These are phyloP conservation scores for Sturnira hondurensis DNA, from an alignment of 2,113 vertebrate species.

Conservation along the genomic window DNA sequence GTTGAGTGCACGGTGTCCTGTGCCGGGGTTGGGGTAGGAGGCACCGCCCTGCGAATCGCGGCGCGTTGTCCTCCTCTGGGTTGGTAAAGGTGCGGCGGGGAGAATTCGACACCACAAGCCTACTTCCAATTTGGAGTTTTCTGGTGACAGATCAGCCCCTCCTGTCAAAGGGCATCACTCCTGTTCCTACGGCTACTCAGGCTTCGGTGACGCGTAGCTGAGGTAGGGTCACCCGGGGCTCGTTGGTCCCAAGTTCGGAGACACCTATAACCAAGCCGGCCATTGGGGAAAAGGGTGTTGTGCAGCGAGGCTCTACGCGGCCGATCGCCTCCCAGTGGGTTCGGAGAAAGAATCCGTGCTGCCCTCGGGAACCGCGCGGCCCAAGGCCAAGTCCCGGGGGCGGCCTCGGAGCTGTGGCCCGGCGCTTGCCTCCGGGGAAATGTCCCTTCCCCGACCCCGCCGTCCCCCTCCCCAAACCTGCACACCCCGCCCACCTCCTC, in stretches of 20 bases:
- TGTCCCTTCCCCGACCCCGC: constrained; percentile 41
- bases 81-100: neutral
- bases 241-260: neutral
- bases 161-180: neutral
- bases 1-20: neutral
- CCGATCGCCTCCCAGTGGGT: neutral
- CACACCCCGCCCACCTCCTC: neutral
- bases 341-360: neutral
- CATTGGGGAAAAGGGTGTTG: neutral
- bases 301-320: neutral
- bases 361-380: neutral
- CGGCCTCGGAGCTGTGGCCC: neutral
- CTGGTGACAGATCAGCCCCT: neutral
- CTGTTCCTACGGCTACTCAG: rapidly evolving
- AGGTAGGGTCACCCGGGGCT: neutral
- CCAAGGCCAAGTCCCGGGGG: constrained; percentile 18
- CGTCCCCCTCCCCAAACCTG: neutral
- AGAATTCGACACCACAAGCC: rapidly evolving
- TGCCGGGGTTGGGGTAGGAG: neutral
- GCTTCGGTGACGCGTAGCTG: too few species aligned
- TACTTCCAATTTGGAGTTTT: neutral
- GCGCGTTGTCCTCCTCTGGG: neutral
- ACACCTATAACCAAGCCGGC: neutral
- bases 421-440: neutral
- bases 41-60: neutral